These are phyloP conservation scores for Perithous albicinctus DNA, from an alignment of 2,888 invertebrate genomes.

Conservation along the genomic window DNA sequence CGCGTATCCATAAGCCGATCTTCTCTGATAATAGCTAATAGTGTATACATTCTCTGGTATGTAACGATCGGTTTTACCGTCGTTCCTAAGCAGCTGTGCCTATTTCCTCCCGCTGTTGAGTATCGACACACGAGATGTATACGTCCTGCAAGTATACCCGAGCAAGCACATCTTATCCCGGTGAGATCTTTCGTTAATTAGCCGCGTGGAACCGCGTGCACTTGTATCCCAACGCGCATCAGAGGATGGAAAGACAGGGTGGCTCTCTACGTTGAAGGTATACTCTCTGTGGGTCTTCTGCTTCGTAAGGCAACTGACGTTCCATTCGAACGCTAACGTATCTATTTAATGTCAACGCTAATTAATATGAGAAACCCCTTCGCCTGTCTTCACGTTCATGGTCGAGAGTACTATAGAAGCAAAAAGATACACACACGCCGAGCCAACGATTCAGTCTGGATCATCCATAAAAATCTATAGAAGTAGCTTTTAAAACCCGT, in stretches of 20 bases:
- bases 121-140: conserved; percentile 62
- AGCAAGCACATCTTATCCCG: conserved; percentile 55
- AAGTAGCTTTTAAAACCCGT: neutral
- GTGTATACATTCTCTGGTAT: neutral
- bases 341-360: conserved; percentile 67
- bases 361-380: conserved; percentile 55
- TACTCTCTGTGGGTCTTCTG: neutral
- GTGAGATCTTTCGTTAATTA: conserved; percentile 62
- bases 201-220: conserved; percentile 26
- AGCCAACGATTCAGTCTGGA: neutral
- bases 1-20: neutral
- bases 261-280: neutral
- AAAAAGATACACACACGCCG: neutral
- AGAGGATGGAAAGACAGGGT: neutral
- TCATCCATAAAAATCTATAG: neutral
- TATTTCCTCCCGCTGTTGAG: conserved; percentile 53
- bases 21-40: neutral
- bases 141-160: conserved; percentile 26
- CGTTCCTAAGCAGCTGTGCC: conserved; percentile 22
- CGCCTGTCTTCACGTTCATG: conserved; percentile 13
- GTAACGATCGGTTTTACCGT: conserved; percentile 3
- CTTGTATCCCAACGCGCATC: neutral
- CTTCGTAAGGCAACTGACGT: conserved; percentile 6
- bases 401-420: conserved; percentile 6
- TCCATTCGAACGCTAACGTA: conserved; percentile 48